A percentile compares a stretch with the other conserved stretches of the same genome.
Evolutionary conservation across 92 coral and sea anemone species (phyloP).

Genomic region (Palythoa heliodiscus): DNA sequence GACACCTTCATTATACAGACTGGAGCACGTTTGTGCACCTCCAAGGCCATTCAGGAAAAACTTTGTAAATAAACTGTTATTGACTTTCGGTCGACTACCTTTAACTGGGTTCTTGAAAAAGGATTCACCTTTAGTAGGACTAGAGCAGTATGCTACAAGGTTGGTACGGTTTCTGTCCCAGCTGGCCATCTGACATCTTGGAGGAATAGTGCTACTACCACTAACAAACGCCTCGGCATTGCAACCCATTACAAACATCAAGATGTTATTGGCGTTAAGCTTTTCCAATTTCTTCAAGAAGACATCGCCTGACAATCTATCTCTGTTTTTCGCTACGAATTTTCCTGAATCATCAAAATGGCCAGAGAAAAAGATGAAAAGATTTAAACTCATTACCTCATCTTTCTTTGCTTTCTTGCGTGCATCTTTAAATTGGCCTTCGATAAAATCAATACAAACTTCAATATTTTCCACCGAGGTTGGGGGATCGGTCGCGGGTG

Average conservation of each 20-base stretch:
- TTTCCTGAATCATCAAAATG: constrained; percentile 2
- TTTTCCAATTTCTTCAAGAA: neutral
- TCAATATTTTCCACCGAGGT: constrained; percentile 5
- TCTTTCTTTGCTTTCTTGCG: neutral
- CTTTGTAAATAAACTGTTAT: too few relatives aligned
- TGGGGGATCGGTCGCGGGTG: neutral
- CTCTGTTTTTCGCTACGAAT: neutral
- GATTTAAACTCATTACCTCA: neutral
- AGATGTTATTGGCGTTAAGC: constrained; percentile 5
- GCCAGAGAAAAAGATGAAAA: constrained; percentile 9
- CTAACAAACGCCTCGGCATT: neutral
- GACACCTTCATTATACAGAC: too few relatives aligned
- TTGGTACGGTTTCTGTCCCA: neutral
- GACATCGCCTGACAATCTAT: neutral
- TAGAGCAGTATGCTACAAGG: constrained; percentile 14
- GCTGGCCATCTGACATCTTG: neutral
- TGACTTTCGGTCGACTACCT: too few relatives aligned
- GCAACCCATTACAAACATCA: constrained; percentile 29
- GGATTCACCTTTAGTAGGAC: neutral
- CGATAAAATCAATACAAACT: neutral
- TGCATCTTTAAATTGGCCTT: neutral
- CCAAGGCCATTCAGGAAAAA: too few relatives aligned
- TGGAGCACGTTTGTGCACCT: neutral
- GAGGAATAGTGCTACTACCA: neutral
- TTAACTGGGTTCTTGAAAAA: neutral